A percentile compares a stretch with the other conserved stretches of the same genome.
phyloP scores from a whole-genome alignment of 2,888 invertebrate species.

The Sinelater perroti region DNA sequence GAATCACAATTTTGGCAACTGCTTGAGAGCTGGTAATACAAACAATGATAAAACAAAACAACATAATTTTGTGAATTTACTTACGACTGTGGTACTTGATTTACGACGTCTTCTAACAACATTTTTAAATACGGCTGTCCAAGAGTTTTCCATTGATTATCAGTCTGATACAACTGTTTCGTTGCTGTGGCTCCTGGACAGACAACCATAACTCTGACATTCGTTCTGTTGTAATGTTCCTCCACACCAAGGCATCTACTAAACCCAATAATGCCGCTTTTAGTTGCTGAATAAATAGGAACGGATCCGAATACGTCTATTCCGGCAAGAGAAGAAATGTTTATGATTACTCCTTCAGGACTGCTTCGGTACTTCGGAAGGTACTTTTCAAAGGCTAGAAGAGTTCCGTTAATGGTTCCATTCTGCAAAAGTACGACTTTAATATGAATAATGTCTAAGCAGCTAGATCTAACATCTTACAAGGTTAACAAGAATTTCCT shows the following conservation, averaged over 20 bases:
- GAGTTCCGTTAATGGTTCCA: constrained; percentile 39
- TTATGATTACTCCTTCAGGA: constrained; percentile 44
- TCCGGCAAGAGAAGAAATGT: constrained; percentile 43
- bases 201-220: constrained; percentile 17
- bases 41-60: too few species aligned
- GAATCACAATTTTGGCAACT: too few species aligned
- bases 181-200: too few species aligned
- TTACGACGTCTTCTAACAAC: too few species aligned
- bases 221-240: constrained; percentile 21
- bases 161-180: too few species aligned
- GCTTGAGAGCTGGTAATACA: too few species aligned
- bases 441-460: too few species aligned
- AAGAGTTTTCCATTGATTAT: too few species aligned
- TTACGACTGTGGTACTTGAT: too few species aligned
- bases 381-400: constrained; percentile 42
- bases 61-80: too few species aligned
- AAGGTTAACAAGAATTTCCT: constrained; percentile 42
- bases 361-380: constrained; percentile 44
- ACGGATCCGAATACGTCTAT: constrained; percentile 23
- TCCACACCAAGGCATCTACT: constrained; percentile 31
- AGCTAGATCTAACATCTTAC: too few species aligned
- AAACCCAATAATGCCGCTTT: constrained; percentile 32
- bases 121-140: too few species aligned
- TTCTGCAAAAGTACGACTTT: constrained; percentile 21
- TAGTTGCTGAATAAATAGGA: constrained; percentile 27